Percentiles rank a stretch among this genome's conserved stretches.
Evolutionary conservation across 2,888 invertebrate genomes (phyloP).

Genomic region (Pelosia muscerda): DNA sequence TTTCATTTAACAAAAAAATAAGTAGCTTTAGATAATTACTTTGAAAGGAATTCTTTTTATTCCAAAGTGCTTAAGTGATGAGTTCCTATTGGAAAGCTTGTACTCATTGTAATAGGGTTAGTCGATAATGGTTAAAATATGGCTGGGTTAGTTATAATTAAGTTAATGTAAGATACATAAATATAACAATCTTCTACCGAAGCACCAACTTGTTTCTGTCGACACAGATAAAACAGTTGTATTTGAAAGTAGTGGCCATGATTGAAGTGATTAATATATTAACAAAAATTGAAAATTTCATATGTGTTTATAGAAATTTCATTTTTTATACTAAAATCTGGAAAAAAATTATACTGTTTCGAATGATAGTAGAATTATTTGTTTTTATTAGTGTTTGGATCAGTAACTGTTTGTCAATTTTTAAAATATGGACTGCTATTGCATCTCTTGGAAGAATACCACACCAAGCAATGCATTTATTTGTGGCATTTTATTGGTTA

Average conservation of each 20-base stretch:
- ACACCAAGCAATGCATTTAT: neutral
- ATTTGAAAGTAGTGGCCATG: neutral
- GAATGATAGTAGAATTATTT: neutral
- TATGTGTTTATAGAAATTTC: slow-evolving; percentile 8
- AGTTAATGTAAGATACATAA: neutral
- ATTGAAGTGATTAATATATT: neutral
- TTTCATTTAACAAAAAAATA: too few species aligned
- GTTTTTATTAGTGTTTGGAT: neutral
- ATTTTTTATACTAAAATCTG: neutral
- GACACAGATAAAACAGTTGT: too few species aligned
- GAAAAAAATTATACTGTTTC: neutral
- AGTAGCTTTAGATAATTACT: neutral
- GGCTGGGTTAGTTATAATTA: neutral
- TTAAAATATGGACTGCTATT: neutral
- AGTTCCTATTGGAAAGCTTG: neutral
- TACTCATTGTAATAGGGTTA: neutral
- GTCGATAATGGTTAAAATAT: neutral
- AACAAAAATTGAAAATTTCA: slow-evolving; percentile 7
- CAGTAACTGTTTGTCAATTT: neutral
- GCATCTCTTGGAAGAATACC: neutral
- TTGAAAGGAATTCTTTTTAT: neutral
- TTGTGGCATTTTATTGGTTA: neutral
- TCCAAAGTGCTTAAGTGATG: neutral
- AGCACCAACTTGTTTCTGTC: neutral
- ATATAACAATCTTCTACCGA: neutral